These are phyloP conservation scores for Pomatorhinus ruficollis DNA, from an alignment of 2,113 vertebrate genomes.

Conservation along the genomic window DNA sequence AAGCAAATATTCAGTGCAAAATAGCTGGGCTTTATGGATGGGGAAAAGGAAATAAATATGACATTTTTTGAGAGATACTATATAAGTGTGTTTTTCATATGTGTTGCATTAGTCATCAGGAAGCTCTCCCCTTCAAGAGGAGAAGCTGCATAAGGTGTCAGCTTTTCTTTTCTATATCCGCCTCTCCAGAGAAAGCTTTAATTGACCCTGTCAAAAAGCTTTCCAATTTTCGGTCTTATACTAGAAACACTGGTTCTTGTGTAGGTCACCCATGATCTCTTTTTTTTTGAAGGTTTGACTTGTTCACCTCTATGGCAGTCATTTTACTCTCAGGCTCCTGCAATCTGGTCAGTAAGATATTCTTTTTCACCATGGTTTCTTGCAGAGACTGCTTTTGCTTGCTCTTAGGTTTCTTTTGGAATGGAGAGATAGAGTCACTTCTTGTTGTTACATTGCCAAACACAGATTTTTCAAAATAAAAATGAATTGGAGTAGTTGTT, in stretches of 20 bases:
- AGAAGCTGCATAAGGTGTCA: background rate
- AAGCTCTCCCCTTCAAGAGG: background rate
- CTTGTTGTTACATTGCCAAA: background rate
- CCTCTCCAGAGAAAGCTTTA: background rate
- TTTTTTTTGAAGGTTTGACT: background rate
- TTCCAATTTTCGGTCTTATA: background rate
- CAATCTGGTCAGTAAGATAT: background rate
- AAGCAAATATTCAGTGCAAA: background rate
- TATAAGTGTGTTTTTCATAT: background rate
- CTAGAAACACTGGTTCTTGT: background rate
- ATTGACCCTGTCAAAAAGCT: background rate
- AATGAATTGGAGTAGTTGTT: background rate
- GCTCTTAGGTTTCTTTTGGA: background rate
- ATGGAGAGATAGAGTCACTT: background rate
- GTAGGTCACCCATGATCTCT: background rate
- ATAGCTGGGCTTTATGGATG: background rate
- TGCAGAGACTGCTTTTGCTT: background rate
- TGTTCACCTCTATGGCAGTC: background rate
- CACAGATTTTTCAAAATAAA: background rate
- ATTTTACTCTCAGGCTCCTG: background rate
- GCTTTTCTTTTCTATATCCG: background rate
- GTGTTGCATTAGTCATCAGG: background rate
- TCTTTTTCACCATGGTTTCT: background rate
- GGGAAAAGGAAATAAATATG: background rate
- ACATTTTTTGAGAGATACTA: background rate